These are phyloP conservation scores for Tenthredo livida DNA, from an alignment of 2,888 invertebrate species.

Conservation along the genomic window DNA sequence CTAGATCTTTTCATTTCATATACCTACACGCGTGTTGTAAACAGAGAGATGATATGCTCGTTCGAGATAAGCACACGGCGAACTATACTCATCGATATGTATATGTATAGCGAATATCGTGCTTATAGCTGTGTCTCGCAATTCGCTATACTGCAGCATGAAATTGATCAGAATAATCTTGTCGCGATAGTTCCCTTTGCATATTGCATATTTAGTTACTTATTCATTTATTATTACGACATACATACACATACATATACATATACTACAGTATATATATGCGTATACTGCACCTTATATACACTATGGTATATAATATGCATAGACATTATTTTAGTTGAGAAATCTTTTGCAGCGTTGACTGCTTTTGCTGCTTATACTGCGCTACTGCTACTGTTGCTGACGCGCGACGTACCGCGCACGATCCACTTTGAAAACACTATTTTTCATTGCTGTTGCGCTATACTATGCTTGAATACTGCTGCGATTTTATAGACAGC, in stretches of 20 bases:
- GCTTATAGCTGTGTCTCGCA: neutral
- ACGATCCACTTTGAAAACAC: constrained; percentile 16
- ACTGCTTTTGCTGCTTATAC: neutral
- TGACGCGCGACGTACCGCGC: constrained; percentile 1
- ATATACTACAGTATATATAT: neutral
- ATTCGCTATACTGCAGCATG: neutral
- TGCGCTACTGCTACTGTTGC: neutral
- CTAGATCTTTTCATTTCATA: neutral
- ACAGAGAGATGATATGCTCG: neutral
- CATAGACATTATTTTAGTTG: constrained; percentile 12
- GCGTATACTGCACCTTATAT: neutral
- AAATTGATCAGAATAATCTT: neutral
- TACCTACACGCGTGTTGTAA: neutral
- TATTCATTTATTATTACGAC: neutral
- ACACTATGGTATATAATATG: neutral
- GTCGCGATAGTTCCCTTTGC: neutral
- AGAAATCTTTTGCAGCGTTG: neutral
- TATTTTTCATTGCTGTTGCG: neutral
- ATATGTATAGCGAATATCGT: neutral
- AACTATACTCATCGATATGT: neutral
- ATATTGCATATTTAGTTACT: neutral
- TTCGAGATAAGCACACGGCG: neutral
- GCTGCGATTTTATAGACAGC: neutral
- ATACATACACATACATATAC: neutral
- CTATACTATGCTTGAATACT: neutral